Conservation (phyloP, 1,140 invertebrate genomes). For the Drosophila teissieri region DNA sequence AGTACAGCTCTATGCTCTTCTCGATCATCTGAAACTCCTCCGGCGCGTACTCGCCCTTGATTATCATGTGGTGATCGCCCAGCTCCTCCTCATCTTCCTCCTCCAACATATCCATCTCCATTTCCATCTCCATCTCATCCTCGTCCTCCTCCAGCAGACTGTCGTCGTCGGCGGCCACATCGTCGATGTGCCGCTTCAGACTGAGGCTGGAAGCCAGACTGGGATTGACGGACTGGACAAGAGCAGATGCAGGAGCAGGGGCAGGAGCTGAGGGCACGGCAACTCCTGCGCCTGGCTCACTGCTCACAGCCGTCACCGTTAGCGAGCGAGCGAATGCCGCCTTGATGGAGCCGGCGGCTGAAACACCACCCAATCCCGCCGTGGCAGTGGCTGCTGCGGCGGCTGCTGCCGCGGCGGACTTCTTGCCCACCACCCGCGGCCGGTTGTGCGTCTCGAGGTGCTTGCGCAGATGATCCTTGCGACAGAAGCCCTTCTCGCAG, state of each 20-base stretch:
- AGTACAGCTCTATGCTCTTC: slow-evolving; percentile 71
- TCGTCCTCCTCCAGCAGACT: slow-evolving; percentile 62
- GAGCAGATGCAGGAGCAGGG: neutral
- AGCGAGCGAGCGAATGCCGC: slow-evolving; percentile 44
- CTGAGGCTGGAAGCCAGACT: slow-evolving; percentile 4
- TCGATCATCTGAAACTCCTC: slow-evolving; percentile 62
- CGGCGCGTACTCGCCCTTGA: slow-evolving; percentile 63
- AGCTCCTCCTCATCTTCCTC: slow-evolving; percentile 34
- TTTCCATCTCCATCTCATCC: slow-evolving; percentile 37
- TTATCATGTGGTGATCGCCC: slow-evolving; percentile 36
- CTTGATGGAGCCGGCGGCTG: slow-evolving; percentile 20
- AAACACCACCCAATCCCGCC: neutral
- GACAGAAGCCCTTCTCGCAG: slow-evolving; percentile 95
- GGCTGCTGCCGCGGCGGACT: slow-evolving; percentile 54
- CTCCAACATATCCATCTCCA: slow-evolving; percentile 31
- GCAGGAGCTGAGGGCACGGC: neutral
- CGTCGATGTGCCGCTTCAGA: slow-evolving; percentile 54
- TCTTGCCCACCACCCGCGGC: slow-evolving; percentile 67
- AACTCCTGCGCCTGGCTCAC: neutral
- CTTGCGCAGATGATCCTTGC: slow-evolving; percentile 98
- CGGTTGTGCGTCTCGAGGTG: slow-evolving; percentile 93
- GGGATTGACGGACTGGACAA: neutral
- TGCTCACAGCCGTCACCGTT: slow-evolving; percentile 4
- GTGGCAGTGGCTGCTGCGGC: slow-evolving; percentile 9
- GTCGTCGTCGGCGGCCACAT: slow-evolving; percentile 71